Evolutionary conservation across 2,113 vertebrate genomes (phyloP).

Genomic region (Ammospiza nelsoni): DNA sequence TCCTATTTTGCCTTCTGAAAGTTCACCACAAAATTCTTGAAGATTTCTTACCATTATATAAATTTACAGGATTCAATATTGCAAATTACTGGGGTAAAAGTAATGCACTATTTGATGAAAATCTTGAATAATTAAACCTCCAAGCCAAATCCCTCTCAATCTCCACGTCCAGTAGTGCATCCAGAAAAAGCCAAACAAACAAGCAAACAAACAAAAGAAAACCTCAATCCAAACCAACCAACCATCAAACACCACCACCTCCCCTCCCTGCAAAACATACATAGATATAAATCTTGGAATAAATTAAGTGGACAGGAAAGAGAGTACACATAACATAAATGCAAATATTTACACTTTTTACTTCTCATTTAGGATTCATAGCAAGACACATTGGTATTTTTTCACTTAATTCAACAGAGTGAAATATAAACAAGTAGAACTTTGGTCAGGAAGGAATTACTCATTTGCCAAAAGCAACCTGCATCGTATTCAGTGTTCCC

Average conservation of each 20-base stretch:
- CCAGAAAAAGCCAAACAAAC: not conserved
- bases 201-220: too few relatives aligned
- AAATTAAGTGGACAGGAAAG: not conserved
- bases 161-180: not conserved
- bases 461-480: not conserved
- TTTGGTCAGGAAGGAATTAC: not conserved
- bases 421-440: not conserved
- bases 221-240: not conserved
- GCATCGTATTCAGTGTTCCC: not conserved
- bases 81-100: not conserved
- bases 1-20: not conserved
- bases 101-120: not conserved
- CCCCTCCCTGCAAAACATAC: rapidly evolving
- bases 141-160: not conserved
- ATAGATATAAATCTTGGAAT: not conserved
- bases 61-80: not conserved
- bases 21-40: not conserved
- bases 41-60: not conserved
- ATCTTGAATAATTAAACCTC: rapidly evolving
- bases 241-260: not conserved
- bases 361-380: not conserved
- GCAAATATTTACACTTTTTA: not conserved
- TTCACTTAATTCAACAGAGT: not conserved
- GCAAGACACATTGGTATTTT: not conserved
- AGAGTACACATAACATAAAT: not conserved